Evolutionary conservation across 2,113 vertebrate species (phyloP), one percentile per base, ranked within the genome.

Genomic region (Epinephelus cyanopodus): DNA sequence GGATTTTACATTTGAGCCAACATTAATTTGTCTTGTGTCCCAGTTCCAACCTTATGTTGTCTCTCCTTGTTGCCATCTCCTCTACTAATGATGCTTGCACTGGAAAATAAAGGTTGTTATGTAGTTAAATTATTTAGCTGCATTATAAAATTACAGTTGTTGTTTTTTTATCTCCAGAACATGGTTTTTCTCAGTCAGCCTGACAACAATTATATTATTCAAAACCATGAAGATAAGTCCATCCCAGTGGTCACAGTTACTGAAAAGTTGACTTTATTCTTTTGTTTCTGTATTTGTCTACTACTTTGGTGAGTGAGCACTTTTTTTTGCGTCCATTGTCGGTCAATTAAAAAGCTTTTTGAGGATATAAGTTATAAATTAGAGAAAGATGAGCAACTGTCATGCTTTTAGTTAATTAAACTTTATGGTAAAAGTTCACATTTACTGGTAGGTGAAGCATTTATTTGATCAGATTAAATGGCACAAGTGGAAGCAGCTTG

Each of bases 31-130:
- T 72, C 69, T 8, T 27, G 23, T 48, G 84, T 77, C 48, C 72
- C 19, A 7, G 29, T 54, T 87, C 60, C 0, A 53, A 47, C 54
- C 53, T 64, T 57, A 42, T 80, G 58, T 63, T 72, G 52, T 68
- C 48, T 25, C 0, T 84, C 27, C 56, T 60, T 60, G 66, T 48
- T 77, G 56, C 71, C 67, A 62, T 82, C 42, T 80, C 63, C 39
- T 60, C 23, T 56, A 15, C 53, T 90, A 85, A 79, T 84, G 60
- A 23, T 79, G 72, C 64, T 60, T 64, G 47, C 11, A 25, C 62
- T 52, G 48, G 19, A 60, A 45, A 78, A 61, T 58, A 58, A 69
- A n/a, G 39, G 12, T 67, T 64, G 18, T 56, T 56, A 68, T 71
- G 72, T 54, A n/a, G 39, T 19, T 73, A n/a, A 52, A 73, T 53